Evolutionary conservation across 1,140 invertebrate genomes (phyloP).

Genomic region (Cotesia chilonis): DNA sequence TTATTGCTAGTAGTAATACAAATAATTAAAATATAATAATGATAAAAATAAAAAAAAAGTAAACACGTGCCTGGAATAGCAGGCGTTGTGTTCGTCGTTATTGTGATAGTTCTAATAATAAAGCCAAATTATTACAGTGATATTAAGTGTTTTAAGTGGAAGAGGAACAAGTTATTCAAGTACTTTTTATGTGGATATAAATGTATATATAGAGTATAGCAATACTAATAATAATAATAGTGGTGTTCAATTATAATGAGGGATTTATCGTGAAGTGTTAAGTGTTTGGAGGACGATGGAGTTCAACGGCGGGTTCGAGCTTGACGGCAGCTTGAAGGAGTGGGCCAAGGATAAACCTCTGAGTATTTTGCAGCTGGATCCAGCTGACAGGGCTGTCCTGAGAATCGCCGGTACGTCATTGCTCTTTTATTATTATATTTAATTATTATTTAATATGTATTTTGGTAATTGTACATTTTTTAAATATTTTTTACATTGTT

Average conservation of each 20-base stretch:
- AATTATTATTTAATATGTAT: conserved; percentile 7
- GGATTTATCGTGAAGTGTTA: conserved; percentile 29
- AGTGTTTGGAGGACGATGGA: conserved; percentile 69
- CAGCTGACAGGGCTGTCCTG: conserved; percentile 91
- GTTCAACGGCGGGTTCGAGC: conserved; percentile 68
- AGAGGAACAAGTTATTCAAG: background rate
- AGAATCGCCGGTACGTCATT: conserved; percentile 88
- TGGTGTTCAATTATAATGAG: conserved; percentile 26
- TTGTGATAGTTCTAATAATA: conserved; percentile 1
- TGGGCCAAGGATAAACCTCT: conserved; percentile 96
- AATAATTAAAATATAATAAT: too few species aligned
- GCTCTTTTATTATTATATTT: conserved; percentile 23
- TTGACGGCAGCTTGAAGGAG: conserved; percentile 87
- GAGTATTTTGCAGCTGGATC: conserved; percentile 93
- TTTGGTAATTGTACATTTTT: background rate
- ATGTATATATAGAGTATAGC: too few species aligned
- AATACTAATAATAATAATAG: background rate
- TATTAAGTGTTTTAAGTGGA: conserved; percentile 29
- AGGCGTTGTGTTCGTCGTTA: background rate
- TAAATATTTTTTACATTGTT: background rate
- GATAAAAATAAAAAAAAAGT: too few species aligned
- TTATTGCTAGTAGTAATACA: background rate
- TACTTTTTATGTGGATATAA: background rate
- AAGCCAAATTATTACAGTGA: background rate
- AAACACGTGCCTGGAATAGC: too few species aligned